Evolutionary conservation across 2,888 invertebrate species (phyloP).

Genomic region (Drosophila testacea): DNA sequence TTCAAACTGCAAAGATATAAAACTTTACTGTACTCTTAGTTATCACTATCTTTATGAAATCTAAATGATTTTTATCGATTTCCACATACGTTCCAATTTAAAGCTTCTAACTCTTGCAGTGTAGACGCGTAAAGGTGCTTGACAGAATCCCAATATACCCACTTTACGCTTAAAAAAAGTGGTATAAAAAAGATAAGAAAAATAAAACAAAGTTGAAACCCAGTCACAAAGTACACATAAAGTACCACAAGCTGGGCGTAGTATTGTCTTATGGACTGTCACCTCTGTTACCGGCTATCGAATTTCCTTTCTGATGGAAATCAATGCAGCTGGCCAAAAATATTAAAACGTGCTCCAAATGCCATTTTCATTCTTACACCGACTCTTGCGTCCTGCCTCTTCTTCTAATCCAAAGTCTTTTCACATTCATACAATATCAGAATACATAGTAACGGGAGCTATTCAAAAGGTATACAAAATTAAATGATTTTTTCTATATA

Average conservation of each 20-base stretch:
- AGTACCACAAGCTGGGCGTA: constrained; percentile 13
- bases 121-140: too few species aligned
- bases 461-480: not conserved
- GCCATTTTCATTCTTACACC: not conserved
- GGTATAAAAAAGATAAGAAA: not conserved
- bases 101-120: too few species aligned
- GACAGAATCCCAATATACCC: not conserved
- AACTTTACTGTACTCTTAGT: too few species aligned
- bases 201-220: constrained; percentile 14
- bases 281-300: constrained; percentile 46
- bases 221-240: constrained; percentile 25
- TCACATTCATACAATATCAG: constrained; percentile 8
- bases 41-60: too few species aligned
- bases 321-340: constrained; percentile 45
- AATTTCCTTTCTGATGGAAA: constrained; percentile 45
- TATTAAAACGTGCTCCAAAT: constrained; percentile 3
- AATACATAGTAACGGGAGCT: not conserved
- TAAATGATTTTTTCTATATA: not conserved
- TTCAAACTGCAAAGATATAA: too few species aligned
- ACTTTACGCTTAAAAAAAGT: too few species aligned
- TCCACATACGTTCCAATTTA: too few species aligned
- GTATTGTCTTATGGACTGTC: constrained; percentile 32
- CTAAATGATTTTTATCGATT: too few species aligned
- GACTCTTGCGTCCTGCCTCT: not conserved
- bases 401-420: not conserved